These are phyloP conservation scores for Archaeoteleia sp. DNA, from an alignment of 2,888 invertebrate genomes.

Conservation along the genomic window DNA sequence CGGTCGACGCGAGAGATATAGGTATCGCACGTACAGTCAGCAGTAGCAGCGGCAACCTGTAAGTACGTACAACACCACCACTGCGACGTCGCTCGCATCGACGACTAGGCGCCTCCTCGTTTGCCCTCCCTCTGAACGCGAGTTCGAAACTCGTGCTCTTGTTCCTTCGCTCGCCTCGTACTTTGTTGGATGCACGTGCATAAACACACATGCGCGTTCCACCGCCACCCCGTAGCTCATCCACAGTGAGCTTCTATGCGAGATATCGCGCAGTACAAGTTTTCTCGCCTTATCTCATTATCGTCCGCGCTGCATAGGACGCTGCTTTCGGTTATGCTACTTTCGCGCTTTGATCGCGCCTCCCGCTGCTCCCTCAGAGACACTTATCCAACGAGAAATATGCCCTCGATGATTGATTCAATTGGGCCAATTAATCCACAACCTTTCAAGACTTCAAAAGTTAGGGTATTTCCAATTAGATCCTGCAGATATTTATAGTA, in stretches of 20 bases:
- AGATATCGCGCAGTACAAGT: conserved; percentile 55
- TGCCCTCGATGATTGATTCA: conserved; percentile 47
- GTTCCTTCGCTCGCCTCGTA: neutral
- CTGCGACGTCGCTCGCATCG: conserved; percentile 5
- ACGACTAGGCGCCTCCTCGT: conserved; percentile 3
- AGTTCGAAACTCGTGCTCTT: conserved; percentile 55
- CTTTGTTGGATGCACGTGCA: conserved; percentile 2
- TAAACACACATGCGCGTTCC: neutral
- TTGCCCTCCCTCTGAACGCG: conserved; percentile 13
- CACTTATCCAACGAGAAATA: conserved; percentile 43
- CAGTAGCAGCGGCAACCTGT: conserved; percentile 6
- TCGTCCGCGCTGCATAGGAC: conserved; percentile 46
- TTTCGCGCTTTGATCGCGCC: conserved; percentile 32
- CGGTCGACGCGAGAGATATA: conserved; percentile 15
- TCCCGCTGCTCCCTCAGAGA: conserved; percentile 18
- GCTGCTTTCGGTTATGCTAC: conserved; percentile 28
- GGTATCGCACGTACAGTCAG: conserved; percentile 18
- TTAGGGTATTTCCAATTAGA: too few species aligned
- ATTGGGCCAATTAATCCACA: conserved; percentile 47
- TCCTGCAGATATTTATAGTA: too few species aligned
- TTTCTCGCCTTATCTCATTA: conserved; percentile 62
- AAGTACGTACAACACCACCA: conserved; percentile 2
- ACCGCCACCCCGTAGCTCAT: conserved; percentile 30
- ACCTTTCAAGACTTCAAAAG: too few species aligned
- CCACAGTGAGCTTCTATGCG: too few species aligned